Percentiles rank a stretch among this genome's conserved stretches.
phyloP scores from a whole-genome alignment of 2,888 invertebrate genomes.

The Chrysomela aeneicollis region DNA sequence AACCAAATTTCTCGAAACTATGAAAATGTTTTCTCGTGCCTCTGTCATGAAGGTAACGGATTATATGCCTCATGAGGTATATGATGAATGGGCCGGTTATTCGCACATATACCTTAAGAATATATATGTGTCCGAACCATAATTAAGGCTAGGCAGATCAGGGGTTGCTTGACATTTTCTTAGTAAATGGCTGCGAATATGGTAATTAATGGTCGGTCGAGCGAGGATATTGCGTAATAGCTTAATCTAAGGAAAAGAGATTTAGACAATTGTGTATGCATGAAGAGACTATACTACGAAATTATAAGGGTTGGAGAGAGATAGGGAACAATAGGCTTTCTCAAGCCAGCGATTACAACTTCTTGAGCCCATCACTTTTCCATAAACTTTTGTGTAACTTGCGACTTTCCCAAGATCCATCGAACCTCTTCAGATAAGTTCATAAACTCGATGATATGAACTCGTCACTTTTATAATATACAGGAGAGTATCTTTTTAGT shows the following conservation, averaged over 20 bases:
- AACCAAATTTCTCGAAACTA: too few relatives aligned
- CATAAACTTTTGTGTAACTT: constrained; percentile 35
- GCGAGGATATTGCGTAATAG: constrained; percentile 58
- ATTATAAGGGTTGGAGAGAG: constrained; percentile 2
- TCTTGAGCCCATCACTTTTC: constrained; percentile 43
- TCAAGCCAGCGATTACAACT: constrained; percentile 26
- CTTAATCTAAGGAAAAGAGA: constrained; percentile 55
- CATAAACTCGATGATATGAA: constrained; percentile 2
- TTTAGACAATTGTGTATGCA: constrained; percentile 57
- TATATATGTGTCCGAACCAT: constrained; percentile 53
- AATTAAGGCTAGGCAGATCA: constrained; percentile 54
- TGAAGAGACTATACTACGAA: constrained; percentile 36
- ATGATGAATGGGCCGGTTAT: background rate
- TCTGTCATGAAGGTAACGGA: constrained; percentile 15
- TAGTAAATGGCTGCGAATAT: constrained; percentile 58
- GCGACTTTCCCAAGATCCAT: constrained; percentile 35
- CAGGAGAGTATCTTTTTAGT: background rate
- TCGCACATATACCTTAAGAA: background rate
- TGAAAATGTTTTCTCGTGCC: too few relatives aligned
- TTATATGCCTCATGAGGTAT: constrained; percentile 12
- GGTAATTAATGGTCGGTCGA: constrained; percentile 58
- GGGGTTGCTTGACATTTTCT: constrained; percentile 48
- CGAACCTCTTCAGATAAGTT: constrained; percentile 36
- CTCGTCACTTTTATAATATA: constrained; percentile 16
- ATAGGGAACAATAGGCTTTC: constrained; percentile 24